Conservation (phyloP, 2,113 vertebrate genomes). For the Chionis minor region DNA sequence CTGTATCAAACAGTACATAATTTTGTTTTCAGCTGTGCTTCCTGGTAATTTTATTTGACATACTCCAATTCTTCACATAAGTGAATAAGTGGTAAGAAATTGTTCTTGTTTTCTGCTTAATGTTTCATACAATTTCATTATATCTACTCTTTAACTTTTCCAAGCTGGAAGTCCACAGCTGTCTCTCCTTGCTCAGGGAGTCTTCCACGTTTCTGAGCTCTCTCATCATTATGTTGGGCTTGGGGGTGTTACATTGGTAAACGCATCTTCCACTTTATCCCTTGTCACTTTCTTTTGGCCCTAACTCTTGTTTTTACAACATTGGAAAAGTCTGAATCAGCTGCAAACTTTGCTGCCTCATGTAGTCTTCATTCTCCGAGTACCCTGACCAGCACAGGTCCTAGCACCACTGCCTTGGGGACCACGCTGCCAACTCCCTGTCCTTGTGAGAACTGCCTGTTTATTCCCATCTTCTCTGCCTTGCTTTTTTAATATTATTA, state of each 20-base stretch:
- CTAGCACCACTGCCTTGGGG: background rate
- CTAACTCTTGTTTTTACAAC: background rate
- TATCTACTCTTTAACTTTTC: background rate
- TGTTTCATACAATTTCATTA: background rate
- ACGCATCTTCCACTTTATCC: background rate
- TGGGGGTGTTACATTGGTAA: background rate
- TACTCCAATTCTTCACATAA: background rate
- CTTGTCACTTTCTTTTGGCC: background rate
- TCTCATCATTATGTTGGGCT: rapidly evolving
- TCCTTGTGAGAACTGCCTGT: background rate
- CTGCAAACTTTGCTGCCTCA: background rate
- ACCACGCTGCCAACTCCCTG: rapidly evolving
- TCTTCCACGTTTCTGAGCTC: rapidly evolving
- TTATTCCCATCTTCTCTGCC: background rate
- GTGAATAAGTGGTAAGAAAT: background rate
- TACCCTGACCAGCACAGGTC: rapidly evolving
- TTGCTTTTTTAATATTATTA: background rate
- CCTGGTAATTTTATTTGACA: background rate
- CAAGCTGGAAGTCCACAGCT: background rate
- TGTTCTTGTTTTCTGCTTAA: background rate
- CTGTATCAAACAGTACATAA: background rate
- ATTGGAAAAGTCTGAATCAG: background rate
- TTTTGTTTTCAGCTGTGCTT: background rate
- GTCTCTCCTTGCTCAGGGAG: background rate
- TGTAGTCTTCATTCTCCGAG: rapidly evolving